Conservation (phyloP, 1,140 invertebrate species). For the Lerema accius region DNA sequence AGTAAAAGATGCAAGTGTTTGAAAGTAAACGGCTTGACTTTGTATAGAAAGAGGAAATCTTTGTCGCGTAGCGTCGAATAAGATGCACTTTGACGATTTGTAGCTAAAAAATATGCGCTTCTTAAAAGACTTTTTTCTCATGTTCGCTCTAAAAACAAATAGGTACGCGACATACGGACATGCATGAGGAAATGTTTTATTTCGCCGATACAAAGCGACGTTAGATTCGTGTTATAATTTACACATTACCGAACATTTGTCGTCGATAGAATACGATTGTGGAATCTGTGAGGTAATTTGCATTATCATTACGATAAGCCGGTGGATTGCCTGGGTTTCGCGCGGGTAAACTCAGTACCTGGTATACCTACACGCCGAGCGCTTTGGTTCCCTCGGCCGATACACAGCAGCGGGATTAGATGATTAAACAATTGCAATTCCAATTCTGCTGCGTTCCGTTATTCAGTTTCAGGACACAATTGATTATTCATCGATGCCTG, state of each 20-base stretch:
- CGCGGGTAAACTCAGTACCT: constrained; percentile 11
- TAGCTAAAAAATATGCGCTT: constrained; percentile 32
- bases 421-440: constrained; percentile 18
- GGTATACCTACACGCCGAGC: constrained; percentile 4
- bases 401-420: constrained; percentile 4
- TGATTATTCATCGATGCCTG: constrained; percentile 2
- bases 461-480: constrained; percentile 3
- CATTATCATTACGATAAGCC: constrained; percentile 23
- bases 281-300: constrained; percentile 18
- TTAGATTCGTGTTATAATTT: background rate
- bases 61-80: constrained; percentile 36
- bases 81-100: constrained; percentile 36
- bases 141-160: constrained; percentile 22
- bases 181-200: background rate
- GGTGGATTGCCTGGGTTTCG: constrained; percentile 10
- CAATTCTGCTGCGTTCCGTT: background rate
- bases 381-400: background rate
- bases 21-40: constrained; percentile 36
- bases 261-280: constrained; percentile 20
- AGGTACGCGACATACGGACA: background rate
- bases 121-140: constrained; percentile 27
- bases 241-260: constrained; percentile 14
- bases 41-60: constrained; percentile 36
- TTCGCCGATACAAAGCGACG: background rate
- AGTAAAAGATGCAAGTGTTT: constrained; percentile 36